These are phyloP conservation scores for Turritopsis rubra DNA, from an alignment of 30 jellyfish, hydroid and myxozoan genomes.

Conservation along the genomic window DNA sequence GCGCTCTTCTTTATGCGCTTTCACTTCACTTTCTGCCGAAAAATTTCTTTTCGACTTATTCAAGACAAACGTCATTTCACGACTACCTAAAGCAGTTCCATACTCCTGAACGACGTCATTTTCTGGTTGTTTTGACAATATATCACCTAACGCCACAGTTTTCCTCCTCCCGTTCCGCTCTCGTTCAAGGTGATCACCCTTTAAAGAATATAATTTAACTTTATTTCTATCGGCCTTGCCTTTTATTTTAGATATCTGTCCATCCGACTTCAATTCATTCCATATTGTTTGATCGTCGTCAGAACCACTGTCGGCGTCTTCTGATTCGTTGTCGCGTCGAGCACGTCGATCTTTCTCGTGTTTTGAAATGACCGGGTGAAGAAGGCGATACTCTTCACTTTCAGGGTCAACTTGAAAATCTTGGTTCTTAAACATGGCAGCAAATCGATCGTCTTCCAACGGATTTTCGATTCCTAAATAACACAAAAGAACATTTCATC, in stretches of 20 bases:
- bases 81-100: conserved; percentile 77
- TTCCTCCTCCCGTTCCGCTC: conserved; percentile 8
- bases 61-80: conserved; percentile 63
- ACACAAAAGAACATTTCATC: too few relatives aligned
- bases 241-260: conserved; percentile 33
- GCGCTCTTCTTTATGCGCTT: conserved; percentile 75
- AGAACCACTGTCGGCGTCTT: conserved; percentile 13
- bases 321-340: conserved; percentile 11
- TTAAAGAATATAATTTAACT: conserved; percentile 41
- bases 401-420: conserved; percentile 96
- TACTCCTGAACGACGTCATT: conserved; percentile 42
- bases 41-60: conserved; percentile 39
- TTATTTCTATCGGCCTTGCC: conserved; percentile 19
- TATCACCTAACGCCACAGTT: conserved; percentile 55
- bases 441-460: conserved; percentile 86
- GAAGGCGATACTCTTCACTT: conserved; percentile 80
- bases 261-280: conserved; percentile 47
- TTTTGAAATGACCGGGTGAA: conserved; percentile 95
- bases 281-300: conserved; percentile 55
- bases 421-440: conserved; percentile 76
- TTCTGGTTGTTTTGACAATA: conserved; percentile 27
- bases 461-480: conserved; percentile 47
- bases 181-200: conserved; percentile 47
- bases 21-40: conserved; percentile 36
- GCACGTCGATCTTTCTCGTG: conserved; percentile 45